Conservation (phyloP, 2,888 invertebrate genomes). For the Drosophila barbarae region DNA sequence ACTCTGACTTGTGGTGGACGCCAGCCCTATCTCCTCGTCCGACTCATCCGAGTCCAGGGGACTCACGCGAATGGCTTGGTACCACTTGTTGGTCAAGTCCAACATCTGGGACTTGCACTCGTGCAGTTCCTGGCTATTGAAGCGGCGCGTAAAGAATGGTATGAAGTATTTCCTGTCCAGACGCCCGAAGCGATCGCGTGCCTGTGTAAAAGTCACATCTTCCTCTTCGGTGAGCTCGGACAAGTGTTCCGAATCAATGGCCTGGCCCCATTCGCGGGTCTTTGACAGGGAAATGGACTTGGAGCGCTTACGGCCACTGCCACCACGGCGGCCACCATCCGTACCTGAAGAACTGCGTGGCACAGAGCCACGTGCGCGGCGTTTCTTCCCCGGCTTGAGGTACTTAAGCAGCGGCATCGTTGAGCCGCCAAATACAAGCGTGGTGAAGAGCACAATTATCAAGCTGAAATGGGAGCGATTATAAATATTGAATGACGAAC, state of each 20-base stretch:
- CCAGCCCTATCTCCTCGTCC: constrained; percentile 79
- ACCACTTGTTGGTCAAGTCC: constrained; percentile 97
- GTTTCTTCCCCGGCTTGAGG: constrained; percentile 82
- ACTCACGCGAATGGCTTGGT: constrained; percentile 94
- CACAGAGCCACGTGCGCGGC: constrained; percentile 66
- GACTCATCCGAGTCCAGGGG: constrained; percentile 93
- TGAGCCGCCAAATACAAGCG: constrained; percentile 96
- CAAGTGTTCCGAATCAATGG: constrained; percentile 95
- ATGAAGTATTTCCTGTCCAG: constrained; percentile 96
- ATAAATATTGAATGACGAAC: not conserved
- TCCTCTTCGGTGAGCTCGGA: constrained; percentile 96
- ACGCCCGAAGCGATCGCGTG: constrained; percentile 92
- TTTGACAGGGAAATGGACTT: constrained; percentile 96
- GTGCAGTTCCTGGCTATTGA: constrained; percentile 96
- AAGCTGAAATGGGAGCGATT: constrained; percentile 78
- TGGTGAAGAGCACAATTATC: constrained; percentile 98
- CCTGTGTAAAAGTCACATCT: constrained; percentile 90
- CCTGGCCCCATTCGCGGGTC: constrained; percentile 98
- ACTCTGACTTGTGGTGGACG: constrained; percentile 74
- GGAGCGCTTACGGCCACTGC: constrained; percentile 81
- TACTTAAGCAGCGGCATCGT: constrained; percentile 98
- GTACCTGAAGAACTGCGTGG: constrained; percentile 60
- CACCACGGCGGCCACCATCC: constrained; percentile 77
- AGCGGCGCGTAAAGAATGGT: constrained; percentile 97
- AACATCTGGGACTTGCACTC: constrained; percentile 98